A percentile compares a stretch with the other conserved stretches of the same genome.
These are phyloP conservation scores for Spisula subtruncata DNA, from an alignment of 2,888 invertebrate species.

Conservation along the genomic window DNA sequence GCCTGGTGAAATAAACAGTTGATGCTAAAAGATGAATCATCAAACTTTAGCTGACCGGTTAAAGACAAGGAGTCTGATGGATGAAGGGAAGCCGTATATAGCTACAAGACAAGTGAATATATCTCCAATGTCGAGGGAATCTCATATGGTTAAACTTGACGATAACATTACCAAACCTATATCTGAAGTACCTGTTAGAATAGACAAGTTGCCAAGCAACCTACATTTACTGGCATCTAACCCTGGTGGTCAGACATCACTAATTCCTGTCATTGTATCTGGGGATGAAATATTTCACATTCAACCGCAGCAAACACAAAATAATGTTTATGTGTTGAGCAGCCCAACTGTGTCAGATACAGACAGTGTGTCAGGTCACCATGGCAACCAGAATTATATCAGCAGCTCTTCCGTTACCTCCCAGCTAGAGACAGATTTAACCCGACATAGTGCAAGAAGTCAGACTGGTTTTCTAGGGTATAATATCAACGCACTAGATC, in stretches of 20 bases:
- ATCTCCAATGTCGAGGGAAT: background rate
- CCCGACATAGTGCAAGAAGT: background rate
- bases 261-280: conserved; percentile 38
- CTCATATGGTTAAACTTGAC: background rate
- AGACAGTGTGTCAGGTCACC: background rate
- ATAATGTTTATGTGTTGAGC: conserved; percentile 33
- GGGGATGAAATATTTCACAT: conserved; percentile 44
- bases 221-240: conserved; percentile 31
- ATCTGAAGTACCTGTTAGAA: background rate
- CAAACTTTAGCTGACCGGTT: background rate
- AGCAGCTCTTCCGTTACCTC: background rate
- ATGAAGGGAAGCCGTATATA: conserved; percentile 24
- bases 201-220: conserved; percentile 27
- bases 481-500: background rate
- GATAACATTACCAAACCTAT: background rate
- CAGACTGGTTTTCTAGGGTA: conserved; percentile 26
- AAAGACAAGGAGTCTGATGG: background rate
- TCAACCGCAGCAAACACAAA: conserved; percentile 12
- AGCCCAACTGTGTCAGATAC: conserved; percentile 11
- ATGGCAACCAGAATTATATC: conserved; percentile 8
- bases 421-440: background rate
- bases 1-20: background rate
- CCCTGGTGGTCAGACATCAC: conserved; percentile 25
- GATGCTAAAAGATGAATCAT: background rate
- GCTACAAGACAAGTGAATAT: background rate